A percentile compares a stretch with the other conserved stretches of the same genome.
These are phyloP conservation scores for Melieria omissa DNA, from an alignment of 2,888 invertebrate species.

Conservation along the genomic window DNA sequence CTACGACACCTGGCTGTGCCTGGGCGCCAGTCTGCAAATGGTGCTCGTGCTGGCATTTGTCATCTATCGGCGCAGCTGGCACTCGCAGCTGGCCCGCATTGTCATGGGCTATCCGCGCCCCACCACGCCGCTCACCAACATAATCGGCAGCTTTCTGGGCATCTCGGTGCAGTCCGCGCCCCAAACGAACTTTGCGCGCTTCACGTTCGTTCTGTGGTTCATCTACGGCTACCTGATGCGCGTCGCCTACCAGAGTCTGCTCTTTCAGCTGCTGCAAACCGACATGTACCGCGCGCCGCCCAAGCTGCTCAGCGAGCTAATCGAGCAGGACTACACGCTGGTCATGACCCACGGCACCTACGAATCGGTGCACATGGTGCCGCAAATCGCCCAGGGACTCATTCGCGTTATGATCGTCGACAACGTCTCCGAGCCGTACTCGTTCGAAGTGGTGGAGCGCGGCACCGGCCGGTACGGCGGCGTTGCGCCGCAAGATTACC, in stretches of 20 bases:
- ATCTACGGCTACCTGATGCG: conserved; percentile 45
- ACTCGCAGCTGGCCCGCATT: conserved; percentile 29
- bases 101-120: conserved; percentile 39
- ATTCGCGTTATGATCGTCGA: conserved; percentile 38
- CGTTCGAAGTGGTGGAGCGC: conserved; percentile 37
- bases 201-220: conserved; percentile 44
- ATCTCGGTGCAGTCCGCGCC: conserved; percentile 38
- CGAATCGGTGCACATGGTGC: conserved; percentile 35
- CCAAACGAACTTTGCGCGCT: conserved; percentile 41
- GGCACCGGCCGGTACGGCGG: conserved; percentile 18
- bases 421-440: conserved; percentile 39
- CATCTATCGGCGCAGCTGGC: conserved; percentile 20
- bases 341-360: conserved; percentile 41
- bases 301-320: conserved; percentile 40
- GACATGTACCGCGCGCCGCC: conserved; percentile 45
- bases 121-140: conserved; percentile 26
- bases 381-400: conserved; percentile 27
- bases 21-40: conserved; percentile 41
- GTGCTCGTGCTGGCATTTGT: conserved; percentile 31
- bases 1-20: conserved; percentile 45
- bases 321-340: conserved; percentile 37
- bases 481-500: conserved; percentile 42
- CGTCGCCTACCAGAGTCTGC: conserved; percentile 48
- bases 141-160: conserved; percentile 39
- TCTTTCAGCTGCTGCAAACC: conserved; percentile 45